Conservation (phyloP, 2,797 vertebrate genomes). For the Spinus pinus region DNA sequence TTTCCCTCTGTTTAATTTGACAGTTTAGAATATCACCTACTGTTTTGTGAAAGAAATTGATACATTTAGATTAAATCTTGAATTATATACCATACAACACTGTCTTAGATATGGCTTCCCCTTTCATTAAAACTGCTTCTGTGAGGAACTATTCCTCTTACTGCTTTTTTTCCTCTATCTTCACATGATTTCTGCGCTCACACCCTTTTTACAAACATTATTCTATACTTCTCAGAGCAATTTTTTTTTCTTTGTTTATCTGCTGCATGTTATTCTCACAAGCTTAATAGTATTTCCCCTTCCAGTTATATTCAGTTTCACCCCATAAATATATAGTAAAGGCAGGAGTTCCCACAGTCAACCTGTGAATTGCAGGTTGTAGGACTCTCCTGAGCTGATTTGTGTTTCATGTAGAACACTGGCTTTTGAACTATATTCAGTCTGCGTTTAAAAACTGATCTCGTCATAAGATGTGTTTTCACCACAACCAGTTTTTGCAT, state of each 20-base stretch:
- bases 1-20: constrained; percentile 52
- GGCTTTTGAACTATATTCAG: background rate
- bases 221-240: background rate
- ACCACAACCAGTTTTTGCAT: background rate
- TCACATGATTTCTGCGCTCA: background rate
- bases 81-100: background rate
- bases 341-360: background rate
- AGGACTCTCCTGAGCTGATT: background rate
- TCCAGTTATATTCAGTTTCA: background rate
- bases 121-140: background rate
- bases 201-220: background rate
- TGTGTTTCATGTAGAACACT: background rate
- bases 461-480: background rate
- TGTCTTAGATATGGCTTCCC: background rate
- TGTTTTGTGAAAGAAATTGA: constrained; percentile 39
- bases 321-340: background rate
- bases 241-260: background rate
- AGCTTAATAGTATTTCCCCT: background rate
- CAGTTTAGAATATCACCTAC: constrained; percentile 27
- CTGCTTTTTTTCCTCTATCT: background rate
- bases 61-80: constrained; percentile 22
- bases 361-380: background rate
- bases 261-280: background rate
- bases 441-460: background rate
- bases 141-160: background rate